Base-by-base conservation (phyloP, 2,797 vertebrate species). In the Neoniphon sammara region DNA sequence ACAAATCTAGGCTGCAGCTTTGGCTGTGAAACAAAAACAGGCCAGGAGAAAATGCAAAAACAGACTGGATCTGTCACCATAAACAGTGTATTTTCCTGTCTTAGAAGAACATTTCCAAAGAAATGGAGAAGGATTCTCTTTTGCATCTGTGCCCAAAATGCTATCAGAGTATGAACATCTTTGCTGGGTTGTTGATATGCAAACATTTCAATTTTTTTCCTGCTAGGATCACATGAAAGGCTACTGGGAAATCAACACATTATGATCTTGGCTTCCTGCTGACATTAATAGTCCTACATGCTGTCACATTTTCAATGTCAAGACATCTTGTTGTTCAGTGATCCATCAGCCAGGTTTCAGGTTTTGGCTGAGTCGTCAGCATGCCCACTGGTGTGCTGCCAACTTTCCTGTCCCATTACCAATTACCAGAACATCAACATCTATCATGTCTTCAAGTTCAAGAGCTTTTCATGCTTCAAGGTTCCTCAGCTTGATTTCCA, bases 381-480 rank as follows among this genome's bases (percentile, higher is more conserved):
- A 10, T 44, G 6, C n/a, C 9, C 42, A 27, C 21, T 30, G 65
- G 65, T 70, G 76, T 73, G 55, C 65, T 77, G 70, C 72, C 68
- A 72, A 18, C 54, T 57, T 62, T 60, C 36, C 25, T 18, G 8
- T 68, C 27, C 23, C 25, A 9, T 18, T 30, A 23, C 9, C 59
- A 54, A 75, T 82, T 64, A 49, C 42, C 1, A 10, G n/a, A 50
- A 71, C 47, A 30, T 54, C 50, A 27, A 42, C 42, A 31, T 66
- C n/a, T 17, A 36, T 76, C 46, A 4, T n/a, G 23, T 64, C 27
- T 36, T 75, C 3, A 44, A 82, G 80, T 77, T 75, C 59, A 57
- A 75, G 36, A 69, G 64, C 0, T 0, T 1, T 30, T 73, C 55
- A 17, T 62, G 58, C 73, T 71, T 58, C 57, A 69, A 54, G 58